A percentile compares a stretch with the other conserved stretches of the same genome.
Conservation (phyloP, 2,888 invertebrate species). For the Ectemnius lituratus region DNA sequence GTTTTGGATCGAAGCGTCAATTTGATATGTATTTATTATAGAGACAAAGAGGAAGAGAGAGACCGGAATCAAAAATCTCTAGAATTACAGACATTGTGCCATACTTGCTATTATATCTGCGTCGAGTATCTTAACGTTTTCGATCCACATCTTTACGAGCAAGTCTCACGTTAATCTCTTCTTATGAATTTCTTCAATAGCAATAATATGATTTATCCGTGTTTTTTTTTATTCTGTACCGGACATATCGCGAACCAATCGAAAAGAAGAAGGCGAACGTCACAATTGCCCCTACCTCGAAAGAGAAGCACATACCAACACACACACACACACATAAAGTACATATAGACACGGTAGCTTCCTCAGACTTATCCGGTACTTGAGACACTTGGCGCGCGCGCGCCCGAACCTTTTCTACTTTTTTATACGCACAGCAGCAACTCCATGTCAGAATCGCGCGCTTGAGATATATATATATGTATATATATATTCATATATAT, state of each 20-base stretch:
- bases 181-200: too few species aligned
- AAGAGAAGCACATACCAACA: background rate
- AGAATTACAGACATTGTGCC: too few species aligned
- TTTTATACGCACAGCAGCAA: background rate
- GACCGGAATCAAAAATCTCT: too few species aligned
- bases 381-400: background rate
- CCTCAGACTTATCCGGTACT: constrained; percentile 6
- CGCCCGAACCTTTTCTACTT: constrained; percentile 3
- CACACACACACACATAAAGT: too few species aligned
- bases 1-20: too few species aligned
- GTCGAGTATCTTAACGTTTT: background rate
- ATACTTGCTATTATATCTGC: too few species aligned
- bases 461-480: background rate
- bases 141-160: background rate
- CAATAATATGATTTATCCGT: background rate
- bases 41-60: too few species aligned
- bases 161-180: too few species aligned
- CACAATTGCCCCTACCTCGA: constrained; percentile 57
- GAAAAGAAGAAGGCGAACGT: constrained; percentile 48
- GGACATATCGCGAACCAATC: background rate
- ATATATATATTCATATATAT: too few species aligned
- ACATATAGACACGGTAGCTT: background rate
- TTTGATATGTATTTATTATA: too few species aligned
- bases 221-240: background rate
- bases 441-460: background rate